Evolutionary conservation across 2,888 invertebrate species (phyloP), one percentile per base, ranked within the genome.

Genomic region (Odontomyia ornata): DNA sequence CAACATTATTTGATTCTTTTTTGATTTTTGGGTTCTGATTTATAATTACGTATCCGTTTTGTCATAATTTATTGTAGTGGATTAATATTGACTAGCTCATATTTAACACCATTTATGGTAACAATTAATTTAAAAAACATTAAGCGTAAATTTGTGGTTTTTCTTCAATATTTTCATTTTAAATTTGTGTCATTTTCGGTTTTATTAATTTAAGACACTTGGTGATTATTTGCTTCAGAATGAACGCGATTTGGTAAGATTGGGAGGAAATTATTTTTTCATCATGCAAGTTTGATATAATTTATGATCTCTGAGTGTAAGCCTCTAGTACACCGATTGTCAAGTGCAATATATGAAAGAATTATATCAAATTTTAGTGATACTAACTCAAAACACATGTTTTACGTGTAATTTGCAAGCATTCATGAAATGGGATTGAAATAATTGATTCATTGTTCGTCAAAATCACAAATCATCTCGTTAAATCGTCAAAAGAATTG

Each of bases 1-100:
- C 60, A n/a, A n/a, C 46, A 57, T 36, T 57, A 36, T 36, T 64
- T 65, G n/a, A 69, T 71, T 67, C 60, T 67, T 30, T 18, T 76
- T 76, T 13, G 23, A 69, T 64, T 64, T 60, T 56, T 52, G 5
- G 28, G 15, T 27, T 62, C 62, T 28, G 28, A 30, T 18, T 72
- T 73, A 57, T 18, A 56, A 72, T 56, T 28, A 65, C 9, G 30
- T 60, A 73, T 73, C 18, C 13, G 27, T 67, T 67, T 71, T 72
- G 62, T 25, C 18, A 71, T 21, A 30, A 56, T 43, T 77, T 36
- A 75, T 64, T 72, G 36, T 73, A 47, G 69, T 25, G 47, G 15
- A 69, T 69, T 69, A 69, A 30, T 43, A 65, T 25, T 25, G 43
- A 47, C 9, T 7, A 30, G 25, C 21, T 36, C 36, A 36, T 36